A percentile compares a stretch with the other conserved stretches of the same genome.
These are phyloP conservation scores for Ochropleura leucogaster DNA, from an alignment of 2,888 invertebrate genomes.

Conservation along the genomic window DNA sequence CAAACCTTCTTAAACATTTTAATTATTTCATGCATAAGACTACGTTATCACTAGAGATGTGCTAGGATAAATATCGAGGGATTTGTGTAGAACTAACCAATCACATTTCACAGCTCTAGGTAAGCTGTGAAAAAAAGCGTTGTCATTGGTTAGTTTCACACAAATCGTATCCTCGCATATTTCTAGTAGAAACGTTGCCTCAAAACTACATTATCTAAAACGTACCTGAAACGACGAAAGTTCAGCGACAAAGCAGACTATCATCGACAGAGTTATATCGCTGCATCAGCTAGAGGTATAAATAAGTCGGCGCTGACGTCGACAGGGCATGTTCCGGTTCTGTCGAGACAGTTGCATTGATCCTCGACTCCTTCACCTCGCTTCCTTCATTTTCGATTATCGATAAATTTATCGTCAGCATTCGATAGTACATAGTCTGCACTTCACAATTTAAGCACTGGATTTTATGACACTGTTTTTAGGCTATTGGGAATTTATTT, in stretches of 20 bases:
- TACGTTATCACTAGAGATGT: background rate
- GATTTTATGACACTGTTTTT: conserved; percentile 59
- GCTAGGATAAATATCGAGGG: background rate
- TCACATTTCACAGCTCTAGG: background rate
- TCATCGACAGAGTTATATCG: conserved; percentile 88
- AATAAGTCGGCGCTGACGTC: conserved; percentile 87
- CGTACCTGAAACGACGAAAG: conserved; percentile 89
- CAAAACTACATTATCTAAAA: conserved; percentile 54
- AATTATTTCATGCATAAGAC: conserved; percentile 1
- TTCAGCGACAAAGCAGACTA: conserved; percentile 90
- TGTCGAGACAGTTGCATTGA: conserved; percentile 75
- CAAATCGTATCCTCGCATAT: background rate
- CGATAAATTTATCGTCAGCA: conserved; percentile 66
- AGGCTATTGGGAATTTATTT: conserved; percentile 29
- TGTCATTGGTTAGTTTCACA: background rate
- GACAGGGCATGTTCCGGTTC: conserved; percentile 82
- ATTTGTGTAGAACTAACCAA: background rate
- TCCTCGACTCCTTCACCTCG: conserved; percentile 74
- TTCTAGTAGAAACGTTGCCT: background rate
- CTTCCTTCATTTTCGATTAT: conserved; percentile 67
- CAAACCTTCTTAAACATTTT: background rate
- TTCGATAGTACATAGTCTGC: conserved; percentile 75
- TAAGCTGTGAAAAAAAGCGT: background rate
- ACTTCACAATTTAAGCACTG: conserved; percentile 79
- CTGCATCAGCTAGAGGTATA: conserved; percentile 85